These are phyloP conservation scores for Strigamia crassipes DNA, from an alignment of 2,888 invertebrate species.

Conservation along the genomic window DNA sequence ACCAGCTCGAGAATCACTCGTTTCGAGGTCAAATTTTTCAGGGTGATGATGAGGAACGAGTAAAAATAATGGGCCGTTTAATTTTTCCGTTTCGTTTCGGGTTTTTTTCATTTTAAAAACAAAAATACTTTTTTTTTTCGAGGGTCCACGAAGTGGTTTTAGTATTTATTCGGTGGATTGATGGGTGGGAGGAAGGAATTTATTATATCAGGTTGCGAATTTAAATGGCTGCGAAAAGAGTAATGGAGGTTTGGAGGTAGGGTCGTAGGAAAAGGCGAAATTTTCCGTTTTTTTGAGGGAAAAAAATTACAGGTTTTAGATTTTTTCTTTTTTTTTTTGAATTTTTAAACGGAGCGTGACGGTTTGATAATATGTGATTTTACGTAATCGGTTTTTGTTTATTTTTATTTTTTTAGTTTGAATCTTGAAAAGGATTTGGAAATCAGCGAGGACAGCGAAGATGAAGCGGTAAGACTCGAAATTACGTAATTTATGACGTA, in stretches of 20 bases:
- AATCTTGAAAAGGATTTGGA: slow-evolving; percentile 48
- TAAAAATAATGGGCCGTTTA: background rate
- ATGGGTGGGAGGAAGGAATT: background rate
- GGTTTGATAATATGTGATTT: background rate
- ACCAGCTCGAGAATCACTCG: background rate
- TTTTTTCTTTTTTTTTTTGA: background rate
- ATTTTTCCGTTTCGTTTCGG: background rate
- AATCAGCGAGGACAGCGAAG: slow-evolving; percentile 49
- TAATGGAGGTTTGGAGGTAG: background rate
- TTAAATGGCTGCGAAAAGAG: slow-evolving; percentile 17
- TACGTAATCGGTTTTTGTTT: background rate
- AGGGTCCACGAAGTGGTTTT: background rate
- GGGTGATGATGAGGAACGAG: background rate
- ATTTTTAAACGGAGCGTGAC: background rate
- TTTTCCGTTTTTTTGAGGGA: background rate
- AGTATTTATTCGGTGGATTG: background rate
- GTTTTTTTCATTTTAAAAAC: background rate
- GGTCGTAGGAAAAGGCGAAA: background rate
- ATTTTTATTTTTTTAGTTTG: slow-evolving; percentile 37
- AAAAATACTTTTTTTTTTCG: background rate
- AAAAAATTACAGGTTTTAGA: no score
- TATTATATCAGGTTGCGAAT: no score
- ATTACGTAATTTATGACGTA: background rate
- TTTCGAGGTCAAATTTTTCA: slow-evolving; percentile 33
- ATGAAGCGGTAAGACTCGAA: slow-evolving; percentile 48